Evolutionary conservation across 2,797 vertebrate genomes (phyloP).

Genomic region (Megaceryle alcyon): DNA sequence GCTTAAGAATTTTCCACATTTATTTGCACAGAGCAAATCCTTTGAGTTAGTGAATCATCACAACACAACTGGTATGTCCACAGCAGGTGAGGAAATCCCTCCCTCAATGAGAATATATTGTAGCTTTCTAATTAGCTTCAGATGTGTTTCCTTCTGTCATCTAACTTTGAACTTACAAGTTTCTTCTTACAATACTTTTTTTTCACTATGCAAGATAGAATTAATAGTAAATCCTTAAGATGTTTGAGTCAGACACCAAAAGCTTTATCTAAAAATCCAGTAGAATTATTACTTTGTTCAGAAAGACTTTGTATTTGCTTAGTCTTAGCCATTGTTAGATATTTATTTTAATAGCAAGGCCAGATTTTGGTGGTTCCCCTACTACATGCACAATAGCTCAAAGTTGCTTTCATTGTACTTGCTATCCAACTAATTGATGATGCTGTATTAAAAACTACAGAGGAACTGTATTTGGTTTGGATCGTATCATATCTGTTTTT

Average conservation of each 20-base stretch:
- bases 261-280: neutral
- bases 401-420: conserved; percentile 24
- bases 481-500: neutral
- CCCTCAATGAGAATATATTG: neutral
- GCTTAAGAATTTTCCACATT: neutral
- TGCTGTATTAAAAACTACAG: conserved; percentile 21
- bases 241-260: neutral
- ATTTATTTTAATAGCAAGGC: neutral
- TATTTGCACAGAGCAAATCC: neutral
- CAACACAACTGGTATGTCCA: neutral
- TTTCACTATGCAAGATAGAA: neutral
- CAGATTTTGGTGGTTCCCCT: conserved; percentile 8
- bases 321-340: neutral
- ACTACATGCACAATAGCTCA: neutral
- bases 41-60: accelerated
- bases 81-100: neutral
- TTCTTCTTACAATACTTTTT: neutral
- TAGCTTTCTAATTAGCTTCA: neutral
- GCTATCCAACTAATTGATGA: conserved; percentile 30
- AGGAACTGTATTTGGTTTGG: conserved; percentile 20
- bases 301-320: neutral
- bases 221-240: neutral
- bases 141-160: neutral
- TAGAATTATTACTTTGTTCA: neutral
- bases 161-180: neutral